Conservation (phyloP, 2,888 invertebrate species). For the Scrobipalpa atriplicella region DNA sequence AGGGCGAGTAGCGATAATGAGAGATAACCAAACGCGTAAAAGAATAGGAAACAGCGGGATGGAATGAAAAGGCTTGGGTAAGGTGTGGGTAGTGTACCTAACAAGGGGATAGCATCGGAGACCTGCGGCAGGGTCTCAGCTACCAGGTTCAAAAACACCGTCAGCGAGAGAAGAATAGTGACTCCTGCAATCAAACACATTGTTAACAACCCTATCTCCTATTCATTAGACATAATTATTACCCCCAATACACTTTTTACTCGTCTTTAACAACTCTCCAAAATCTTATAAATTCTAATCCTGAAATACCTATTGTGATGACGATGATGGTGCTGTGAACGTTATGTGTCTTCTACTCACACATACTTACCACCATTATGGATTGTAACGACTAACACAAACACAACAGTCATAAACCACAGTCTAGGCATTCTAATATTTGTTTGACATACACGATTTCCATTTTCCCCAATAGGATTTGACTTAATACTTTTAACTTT, state of each 20-base stretch:
- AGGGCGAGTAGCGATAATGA: conserved; percentile 55
- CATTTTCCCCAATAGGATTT: conserved; percentile 49
- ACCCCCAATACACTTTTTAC: neutral
- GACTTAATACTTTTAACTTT: conserved; percentile 14
- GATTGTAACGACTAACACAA: conserved; percentile 35
- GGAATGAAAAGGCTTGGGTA: conserved; percentile 59
- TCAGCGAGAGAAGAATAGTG: conserved; percentile 99
- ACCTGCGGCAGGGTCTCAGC: conserved; percentile 99
- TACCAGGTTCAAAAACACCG: conserved; percentile 99
- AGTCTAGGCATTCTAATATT: conserved; percentile 62
- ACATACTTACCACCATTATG: conserved; percentile 49
- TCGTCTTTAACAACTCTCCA: neutral
- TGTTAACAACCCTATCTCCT: conserved; percentile 70
- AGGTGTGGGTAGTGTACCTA: conserved; percentile 91
- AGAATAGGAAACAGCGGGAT: conserved; percentile 59
- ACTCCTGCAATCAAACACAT: conserved; percentile 95
- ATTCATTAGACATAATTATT: neutral
- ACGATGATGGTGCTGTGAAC: conserved; percentile 42
- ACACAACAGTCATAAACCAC: conserved; percentile 57
- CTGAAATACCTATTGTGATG: neutral
- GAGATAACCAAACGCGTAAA: conserved; percentile 44
- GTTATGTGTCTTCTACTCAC: conserved; percentile 47
- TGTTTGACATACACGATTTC: conserved; percentile 54
- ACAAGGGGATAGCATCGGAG: conserved; percentile 99
- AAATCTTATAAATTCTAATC: neutral